A percentile compares a stretch with the other conserved stretches of the same genome.
Evolutionary conservation across 2,888 invertebrate genomes (phyloP).

Genomic region (Conistra vaccinii): DNA sequence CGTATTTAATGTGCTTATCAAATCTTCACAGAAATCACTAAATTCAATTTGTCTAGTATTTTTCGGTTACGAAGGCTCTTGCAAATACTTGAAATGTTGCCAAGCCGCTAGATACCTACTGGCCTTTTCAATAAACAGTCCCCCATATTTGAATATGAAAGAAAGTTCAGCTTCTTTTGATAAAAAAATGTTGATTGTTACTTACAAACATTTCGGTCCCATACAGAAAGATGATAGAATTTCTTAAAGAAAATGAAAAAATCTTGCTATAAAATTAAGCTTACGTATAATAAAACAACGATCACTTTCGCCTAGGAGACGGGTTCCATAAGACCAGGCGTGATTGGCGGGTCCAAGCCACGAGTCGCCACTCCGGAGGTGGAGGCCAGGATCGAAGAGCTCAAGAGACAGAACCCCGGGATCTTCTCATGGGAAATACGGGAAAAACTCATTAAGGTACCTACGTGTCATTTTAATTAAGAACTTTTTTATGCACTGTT

Average conservation of each 20-base stretch:
- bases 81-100: neutral
- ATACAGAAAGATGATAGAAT: slow-evolving; percentile 13
- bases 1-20: slow-evolving; percentile 34
- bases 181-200: neutral
- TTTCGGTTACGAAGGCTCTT: slow-evolving; percentile 7
- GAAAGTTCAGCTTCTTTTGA: neutral
- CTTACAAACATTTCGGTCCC: neutral
- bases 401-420: slow-evolving; percentile 97
- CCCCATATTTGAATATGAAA: slow-evolving; percentile 16
- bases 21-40: slow-evolving; percentile 20
- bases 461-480: slow-evolving; percentile 61
- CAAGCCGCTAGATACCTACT: neutral
- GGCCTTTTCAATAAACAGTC: slow-evolving; percentile 1
- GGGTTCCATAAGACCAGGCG: slow-evolving; percentile 98
- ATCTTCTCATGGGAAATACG: slow-evolving; percentile 99
- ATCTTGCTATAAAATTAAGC: slow-evolving; percentile 44
- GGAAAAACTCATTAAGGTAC: slow-evolving; percentile 96
- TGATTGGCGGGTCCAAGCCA: slow-evolving; percentile 98
- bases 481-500: neutral
- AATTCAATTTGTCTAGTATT: slow-evolving; percentile 14
- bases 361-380: slow-evolving; percentile 98
- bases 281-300: slow-evolving; percentile 63
- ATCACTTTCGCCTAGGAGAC: slow-evolving; percentile 93
- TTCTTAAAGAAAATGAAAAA: neutral
- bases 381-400: slow-evolving; percentile 96